Conservation (phyloP, 2,888 invertebrate genomes). For the Drosophila robusta region DNA sequence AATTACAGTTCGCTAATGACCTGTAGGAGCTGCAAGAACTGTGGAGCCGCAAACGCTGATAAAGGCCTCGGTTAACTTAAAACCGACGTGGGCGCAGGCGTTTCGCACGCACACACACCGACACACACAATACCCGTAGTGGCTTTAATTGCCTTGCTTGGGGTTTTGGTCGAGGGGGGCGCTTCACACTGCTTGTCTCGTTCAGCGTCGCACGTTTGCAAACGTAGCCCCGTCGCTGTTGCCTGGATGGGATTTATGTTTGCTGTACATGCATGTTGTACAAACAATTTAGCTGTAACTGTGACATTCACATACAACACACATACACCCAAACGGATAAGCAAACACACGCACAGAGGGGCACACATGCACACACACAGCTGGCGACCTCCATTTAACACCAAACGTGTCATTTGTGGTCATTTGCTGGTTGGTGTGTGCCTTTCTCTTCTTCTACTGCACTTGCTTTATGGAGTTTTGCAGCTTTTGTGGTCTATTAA, state of each 20-base stretch:
- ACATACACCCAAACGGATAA: slow-evolving; percentile 7
- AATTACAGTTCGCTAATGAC: slow-evolving; percentile 62
- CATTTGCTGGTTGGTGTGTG: slow-evolving; percentile 60
- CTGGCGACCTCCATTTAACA: slow-evolving; percentile 80
- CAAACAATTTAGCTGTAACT: slow-evolving; percentile 83
- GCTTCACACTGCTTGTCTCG: slow-evolving; percentile 46
- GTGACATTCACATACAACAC: slow-evolving; percentile 51
- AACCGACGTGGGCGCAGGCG: slow-evolving; percentile 34
- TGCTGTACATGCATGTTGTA: slow-evolving; percentile 80
- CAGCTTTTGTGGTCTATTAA: slow-evolving; percentile 79
- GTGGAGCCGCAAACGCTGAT: slow-evolving; percentile 26
- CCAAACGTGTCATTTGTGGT: slow-evolving; percentile 82
- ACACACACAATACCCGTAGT: slow-evolving; percentile 19
- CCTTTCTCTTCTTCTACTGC: slow-evolving; percentile 13
- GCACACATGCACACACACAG: slow-evolving; percentile 7
- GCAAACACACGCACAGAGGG: slow-evolving; percentile 8
- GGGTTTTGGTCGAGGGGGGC: no score
- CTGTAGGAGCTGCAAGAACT: slow-evolving; percentile 28
- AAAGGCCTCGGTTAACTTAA: slow-evolving; percentile 47
- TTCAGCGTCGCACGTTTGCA: slow-evolving; percentile 47
- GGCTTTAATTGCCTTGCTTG: slow-evolving; percentile 69
- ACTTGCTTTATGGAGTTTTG: slow-evolving; percentile 54
- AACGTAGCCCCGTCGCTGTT: slow-evolving; percentile 24
- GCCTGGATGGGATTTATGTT: slow-evolving; percentile 69
- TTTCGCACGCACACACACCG: slow-evolving; percentile 31